Base-by-base conservation (phyloP, 2,888 invertebrate genomes). In the Amphimallon solstitiale region DNA sequence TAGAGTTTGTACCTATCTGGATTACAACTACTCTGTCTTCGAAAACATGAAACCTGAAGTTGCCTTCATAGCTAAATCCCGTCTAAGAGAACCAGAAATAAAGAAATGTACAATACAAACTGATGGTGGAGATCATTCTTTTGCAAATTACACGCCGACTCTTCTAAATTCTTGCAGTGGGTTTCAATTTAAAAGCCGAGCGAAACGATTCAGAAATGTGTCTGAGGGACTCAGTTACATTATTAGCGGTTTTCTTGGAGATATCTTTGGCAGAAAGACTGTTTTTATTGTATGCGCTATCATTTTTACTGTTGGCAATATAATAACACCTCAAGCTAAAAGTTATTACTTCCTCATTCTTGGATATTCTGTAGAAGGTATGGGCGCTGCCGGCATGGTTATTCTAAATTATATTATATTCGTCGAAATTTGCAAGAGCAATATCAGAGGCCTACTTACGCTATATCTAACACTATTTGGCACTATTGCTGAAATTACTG, bases 331-430 rank as follows among this genome's bases (percentile, higher is more conserved):
- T 7, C 12, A 21, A 1, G 54, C 37, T 19, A n/a, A 23, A 2
- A 45, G 52, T 34, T 66, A 40, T 10, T 46, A 61, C 15, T 2
- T 15, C 7, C 15, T 66, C 9, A 4, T 40, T n/a, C 2, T 10
- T 1, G 52, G 17, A 46, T 15, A 34, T 12, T 52, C 35, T 9
- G 35, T 51, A 12, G 46, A 45, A 45, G 52, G 61, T 35, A 35
- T 52, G n/a, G 61, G 61, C 7, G 15, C 10, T 17, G 45, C 46
- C 10, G 52, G 61, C 14, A 46, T 61, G 15, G 6, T 37, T 14
- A 19, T 66, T n/a, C 15, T 52, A 38, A 66, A 15, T 46, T 66
- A 66, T 37, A 61, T 66, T 17, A 46, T 52, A 52, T 14, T 61
- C 19, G 5, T 66, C 6, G 66, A 66, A 54, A 23, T 66, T 9